These are phyloP conservation scores for Caenorhabditis macrosperma DNA, from an alignment of 2,888 invertebrate species.

Conservation along the genomic window DNA sequence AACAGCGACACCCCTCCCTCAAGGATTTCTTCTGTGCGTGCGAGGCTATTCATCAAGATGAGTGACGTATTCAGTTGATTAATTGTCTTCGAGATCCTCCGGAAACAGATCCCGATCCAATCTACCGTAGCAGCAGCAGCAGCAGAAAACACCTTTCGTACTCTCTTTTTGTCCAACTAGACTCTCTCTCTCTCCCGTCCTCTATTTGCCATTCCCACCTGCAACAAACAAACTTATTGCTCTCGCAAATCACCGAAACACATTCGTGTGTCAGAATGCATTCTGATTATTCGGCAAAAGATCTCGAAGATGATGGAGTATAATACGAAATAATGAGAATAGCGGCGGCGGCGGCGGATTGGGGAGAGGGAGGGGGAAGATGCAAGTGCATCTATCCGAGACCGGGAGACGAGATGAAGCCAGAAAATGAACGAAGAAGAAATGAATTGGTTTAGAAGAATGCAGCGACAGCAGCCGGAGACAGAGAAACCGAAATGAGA, in stretches of 20 bases:
- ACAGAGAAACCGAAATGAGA: background rate
- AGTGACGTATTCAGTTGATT: constrained; percentile 15
- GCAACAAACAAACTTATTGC: constrained; percentile 28
- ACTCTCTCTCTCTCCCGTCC: constrained; percentile 18
- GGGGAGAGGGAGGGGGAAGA: background rate
- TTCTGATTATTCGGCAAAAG: constrained; percentile 20
- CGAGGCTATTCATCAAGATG: constrained; percentile 29
- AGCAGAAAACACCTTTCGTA: background rate
- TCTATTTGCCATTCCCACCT: constrained; percentile 38
- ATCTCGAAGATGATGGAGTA: background rate
- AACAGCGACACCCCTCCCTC: background rate
- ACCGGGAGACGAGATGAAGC: constrained; percentile 8
- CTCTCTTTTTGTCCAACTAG: constrained; percentile 11
- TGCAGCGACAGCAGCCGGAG: background rate
- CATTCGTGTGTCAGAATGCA: background rate
- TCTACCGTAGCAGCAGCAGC: constrained; percentile 17
- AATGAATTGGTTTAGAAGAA: constrained; percentile 30
- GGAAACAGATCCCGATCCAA: background rate
- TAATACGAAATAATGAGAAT: background rate
- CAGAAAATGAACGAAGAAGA: constrained; percentile 24
- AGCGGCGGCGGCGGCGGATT: too few species aligned
- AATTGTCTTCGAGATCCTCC: too few species aligned
- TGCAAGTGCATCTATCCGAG: constrained; percentile 7
- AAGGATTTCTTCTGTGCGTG: constrained; percentile 22
- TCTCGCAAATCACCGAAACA: constrained; percentile 25